Percentiles rank a stretch among this genome's conserved stretches.
Evolutionary conservation across 2,797 vertebrate genomes (phyloP).

Genomic region (Apodemus agrarius): DNA sequence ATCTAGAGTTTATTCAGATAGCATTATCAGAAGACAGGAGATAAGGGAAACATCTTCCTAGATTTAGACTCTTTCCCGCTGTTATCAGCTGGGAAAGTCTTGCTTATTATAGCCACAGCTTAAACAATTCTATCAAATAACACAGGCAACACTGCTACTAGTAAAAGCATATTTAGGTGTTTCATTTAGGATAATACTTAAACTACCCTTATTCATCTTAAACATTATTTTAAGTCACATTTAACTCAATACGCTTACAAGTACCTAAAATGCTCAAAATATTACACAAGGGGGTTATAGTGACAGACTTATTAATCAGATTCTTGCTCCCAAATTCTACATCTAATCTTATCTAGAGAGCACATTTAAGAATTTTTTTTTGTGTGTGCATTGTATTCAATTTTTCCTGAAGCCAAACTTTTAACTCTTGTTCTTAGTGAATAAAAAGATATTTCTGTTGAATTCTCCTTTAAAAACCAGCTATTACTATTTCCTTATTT

Average conservation of each 20-base stretch:
- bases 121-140: neutral
- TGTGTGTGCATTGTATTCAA: neutral
- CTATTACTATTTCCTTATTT: slow-evolving; percentile 39
- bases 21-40: neutral
- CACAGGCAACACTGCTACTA: neutral
- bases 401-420: slow-evolving; percentile 35
- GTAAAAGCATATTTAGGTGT: neutral
- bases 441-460: slow-evolving; percentile 23
- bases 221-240: slow-evolving; percentile 5
- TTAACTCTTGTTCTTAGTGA: slow-evolving; percentile 32
- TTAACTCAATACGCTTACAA: neutral
- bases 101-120: neutral
- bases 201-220: neutral
- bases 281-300: neutral
- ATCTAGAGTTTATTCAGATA: neutral
- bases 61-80: neutral
- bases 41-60: neutral
- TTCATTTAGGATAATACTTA: slow-evolving; percentile 6
- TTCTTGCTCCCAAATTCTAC: neutral
- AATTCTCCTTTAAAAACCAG: slow-evolving; percentile 35
- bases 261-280: neutral
- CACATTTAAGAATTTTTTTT: neutral
- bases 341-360: slow-evolving; percentile 2
- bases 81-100: neutral
- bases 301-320: neutral